Percentiles rank a stretch among this genome's conserved stretches.
Conservation (phyloP, 2,797 vertebrate species). For the Malurus leucopterus region DNA sequence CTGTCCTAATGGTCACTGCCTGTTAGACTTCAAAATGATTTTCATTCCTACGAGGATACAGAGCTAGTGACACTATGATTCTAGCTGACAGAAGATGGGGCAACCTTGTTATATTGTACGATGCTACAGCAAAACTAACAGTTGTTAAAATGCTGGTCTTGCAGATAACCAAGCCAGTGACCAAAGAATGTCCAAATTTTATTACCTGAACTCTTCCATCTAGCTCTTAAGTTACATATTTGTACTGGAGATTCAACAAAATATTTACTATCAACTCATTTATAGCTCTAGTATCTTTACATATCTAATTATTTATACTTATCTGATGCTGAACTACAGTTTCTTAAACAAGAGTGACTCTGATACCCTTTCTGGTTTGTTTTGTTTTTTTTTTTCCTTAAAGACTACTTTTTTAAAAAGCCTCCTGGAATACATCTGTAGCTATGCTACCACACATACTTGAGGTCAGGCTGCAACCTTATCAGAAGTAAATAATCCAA, state of each 20-base stretch:
- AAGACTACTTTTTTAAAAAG: background rate
- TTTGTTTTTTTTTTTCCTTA: background rate
- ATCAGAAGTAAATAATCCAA: background rate
- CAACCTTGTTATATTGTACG: background rate
- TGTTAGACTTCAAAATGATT: background rate
- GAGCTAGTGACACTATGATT: background rate
- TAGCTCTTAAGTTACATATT: background rate
- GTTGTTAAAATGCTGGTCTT: background rate
- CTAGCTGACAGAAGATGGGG: background rate
- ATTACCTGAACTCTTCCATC: background rate
- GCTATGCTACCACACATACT: background rate
- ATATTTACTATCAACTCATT: background rate
- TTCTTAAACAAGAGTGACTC: background rate
- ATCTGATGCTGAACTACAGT: background rate
- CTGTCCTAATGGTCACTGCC: background rate
- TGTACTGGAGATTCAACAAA: background rate
- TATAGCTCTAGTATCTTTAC: background rate
- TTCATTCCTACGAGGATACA: background rate
- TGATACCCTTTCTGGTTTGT: fast-evolving
- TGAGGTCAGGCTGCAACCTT: background rate
- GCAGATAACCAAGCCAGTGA: background rate
- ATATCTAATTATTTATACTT: background rate
- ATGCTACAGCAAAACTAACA: background rate
- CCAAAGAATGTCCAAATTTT: fast-evolving
- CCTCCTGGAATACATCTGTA: background rate